These are phyloP conservation scores for Pundamilia nyererei DNA, from an alignment of 2,113 vertebrate genomes.

Conservation along the genomic window DNA sequence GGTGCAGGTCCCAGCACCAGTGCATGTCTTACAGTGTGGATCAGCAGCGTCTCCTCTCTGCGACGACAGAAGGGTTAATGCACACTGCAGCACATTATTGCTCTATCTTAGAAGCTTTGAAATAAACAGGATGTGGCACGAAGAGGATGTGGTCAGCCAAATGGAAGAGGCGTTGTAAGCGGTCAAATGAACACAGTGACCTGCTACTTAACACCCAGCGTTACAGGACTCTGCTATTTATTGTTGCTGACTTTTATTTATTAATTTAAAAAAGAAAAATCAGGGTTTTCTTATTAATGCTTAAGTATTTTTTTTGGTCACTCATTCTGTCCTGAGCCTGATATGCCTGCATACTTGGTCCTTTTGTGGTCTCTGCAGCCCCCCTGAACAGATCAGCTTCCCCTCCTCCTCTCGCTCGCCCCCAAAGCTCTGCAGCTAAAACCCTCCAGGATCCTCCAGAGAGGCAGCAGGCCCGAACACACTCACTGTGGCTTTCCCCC, in stretches of 20 bases:
- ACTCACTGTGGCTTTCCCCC: neutral
- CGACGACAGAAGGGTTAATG: neutral
- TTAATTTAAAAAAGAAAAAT: neutral
- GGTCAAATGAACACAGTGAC: neutral
- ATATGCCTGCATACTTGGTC: slow-evolving; percentile 36
- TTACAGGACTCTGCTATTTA: neutral
- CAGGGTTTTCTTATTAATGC: neutral
- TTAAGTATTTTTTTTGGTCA: neutral
- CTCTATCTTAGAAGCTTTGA: neutral
- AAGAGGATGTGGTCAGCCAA: neutral
- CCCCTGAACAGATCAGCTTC: slow-evolving; percentile 36
- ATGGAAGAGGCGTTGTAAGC: neutral
- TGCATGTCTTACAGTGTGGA: neutral
- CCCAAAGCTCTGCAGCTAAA: slow-evolving; percentile 27
- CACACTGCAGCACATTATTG: neutral
- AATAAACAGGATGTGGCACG: neutral
- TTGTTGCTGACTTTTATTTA: neutral
- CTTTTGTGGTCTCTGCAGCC: slow-evolving; percentile 20
- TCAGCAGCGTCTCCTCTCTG: neutral
- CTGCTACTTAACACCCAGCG: neutral
- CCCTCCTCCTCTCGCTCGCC: neutral
- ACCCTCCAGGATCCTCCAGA: slow-evolving; percentile 5
- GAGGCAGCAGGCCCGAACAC: slow-evolving; percentile 5
- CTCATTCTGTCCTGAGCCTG: neutral
- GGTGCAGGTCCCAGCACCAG: neutral